These are phyloP conservation scores for Drosophila tripunctata DNA, from an alignment of 2,888 invertebrate species.

Conservation along the genomic window DNA sequence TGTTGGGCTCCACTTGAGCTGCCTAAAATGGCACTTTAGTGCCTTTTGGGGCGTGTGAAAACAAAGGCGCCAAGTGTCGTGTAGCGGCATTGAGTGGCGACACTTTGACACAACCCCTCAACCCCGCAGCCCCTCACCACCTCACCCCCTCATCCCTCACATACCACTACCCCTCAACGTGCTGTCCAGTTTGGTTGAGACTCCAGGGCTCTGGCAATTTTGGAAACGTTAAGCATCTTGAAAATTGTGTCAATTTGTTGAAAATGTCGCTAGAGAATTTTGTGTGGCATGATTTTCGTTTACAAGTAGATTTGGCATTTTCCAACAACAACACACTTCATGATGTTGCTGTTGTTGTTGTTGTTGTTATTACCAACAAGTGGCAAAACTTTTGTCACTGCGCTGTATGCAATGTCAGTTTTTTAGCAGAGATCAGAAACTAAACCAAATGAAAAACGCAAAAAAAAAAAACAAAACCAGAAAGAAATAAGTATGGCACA, in stretches of 20 bases:
- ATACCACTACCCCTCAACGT: too few species aligned
- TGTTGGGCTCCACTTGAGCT: conserved; percentile 76
- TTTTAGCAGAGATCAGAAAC: not conserved
- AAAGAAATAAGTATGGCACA: conserved; percentile 48
- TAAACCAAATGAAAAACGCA: too few species aligned
- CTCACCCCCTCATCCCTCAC: not conserved
- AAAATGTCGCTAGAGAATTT: conserved; percentile 78
- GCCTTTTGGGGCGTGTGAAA: conserved; percentile 78
- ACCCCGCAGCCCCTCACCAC: not conserved
- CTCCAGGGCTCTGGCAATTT: conserved; percentile 54
- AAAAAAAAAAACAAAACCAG: not conserved
- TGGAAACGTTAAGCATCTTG: conserved; percentile 72
- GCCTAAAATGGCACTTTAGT: conserved; percentile 82
- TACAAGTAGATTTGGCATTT: conserved; percentile 33
- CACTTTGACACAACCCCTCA: conserved; percentile 38
- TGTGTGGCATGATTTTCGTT: conserved; percentile 72
- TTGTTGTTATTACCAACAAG: conserved; percentile 43
- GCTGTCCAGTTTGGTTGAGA: conserved; percentile 3
- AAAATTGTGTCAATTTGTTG: conserved; percentile 81
- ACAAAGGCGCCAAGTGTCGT: conserved; percentile 78
- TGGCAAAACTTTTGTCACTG: conserved; percentile 37
- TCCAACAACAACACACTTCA: conserved; percentile 4
- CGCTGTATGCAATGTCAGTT: conserved; percentile 23
- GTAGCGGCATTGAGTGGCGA: conserved; percentile 72
- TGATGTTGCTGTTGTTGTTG: conserved; percentile 13